Evolutionary conservation across 2,113 vertebrate genomes (phyloP).

Genomic region (Cryptotis parvus): DNA sequence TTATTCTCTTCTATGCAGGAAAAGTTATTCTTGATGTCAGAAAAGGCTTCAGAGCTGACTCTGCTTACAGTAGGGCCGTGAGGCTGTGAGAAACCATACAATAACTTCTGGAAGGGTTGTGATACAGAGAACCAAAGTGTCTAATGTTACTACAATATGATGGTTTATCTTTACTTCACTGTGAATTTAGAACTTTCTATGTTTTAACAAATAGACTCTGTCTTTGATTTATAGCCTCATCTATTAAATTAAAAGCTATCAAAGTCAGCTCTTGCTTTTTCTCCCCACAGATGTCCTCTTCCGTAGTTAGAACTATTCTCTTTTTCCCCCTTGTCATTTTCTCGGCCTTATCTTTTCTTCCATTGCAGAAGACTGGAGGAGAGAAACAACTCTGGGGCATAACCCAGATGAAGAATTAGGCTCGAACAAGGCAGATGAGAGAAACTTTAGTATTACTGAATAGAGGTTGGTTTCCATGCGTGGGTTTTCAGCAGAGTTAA

Average conservation of each 20-base stretch:
- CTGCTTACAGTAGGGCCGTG: rapidly evolving
- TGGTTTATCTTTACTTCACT: neutral
- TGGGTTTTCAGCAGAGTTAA: neutral
- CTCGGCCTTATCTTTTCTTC: no score
- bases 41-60: neutral
- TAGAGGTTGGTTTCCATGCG: neutral
- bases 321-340: neutral
- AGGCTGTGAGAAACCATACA: neutral
- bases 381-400: no score
- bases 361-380: no score
- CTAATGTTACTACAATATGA: neutral
- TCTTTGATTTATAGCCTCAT: no score
- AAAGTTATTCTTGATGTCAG: neutral
- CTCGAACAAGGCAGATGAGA: neutral
- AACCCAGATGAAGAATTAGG: neutral
- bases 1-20: neutral
- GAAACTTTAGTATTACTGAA: neutral
- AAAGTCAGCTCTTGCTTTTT: neutral
- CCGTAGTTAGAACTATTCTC: neutral
- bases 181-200: no score
- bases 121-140: neutral
- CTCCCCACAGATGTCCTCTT: neutral
- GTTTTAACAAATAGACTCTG: no score
- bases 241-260: no score
- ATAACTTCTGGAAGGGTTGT: rapidly evolving